A percentile compares a stretch with the other conserved stretches of the same genome.
phyloP scores from a whole-genome alignment of 2,888 invertebrate genomes.

The Masnerella sp. region DNA sequence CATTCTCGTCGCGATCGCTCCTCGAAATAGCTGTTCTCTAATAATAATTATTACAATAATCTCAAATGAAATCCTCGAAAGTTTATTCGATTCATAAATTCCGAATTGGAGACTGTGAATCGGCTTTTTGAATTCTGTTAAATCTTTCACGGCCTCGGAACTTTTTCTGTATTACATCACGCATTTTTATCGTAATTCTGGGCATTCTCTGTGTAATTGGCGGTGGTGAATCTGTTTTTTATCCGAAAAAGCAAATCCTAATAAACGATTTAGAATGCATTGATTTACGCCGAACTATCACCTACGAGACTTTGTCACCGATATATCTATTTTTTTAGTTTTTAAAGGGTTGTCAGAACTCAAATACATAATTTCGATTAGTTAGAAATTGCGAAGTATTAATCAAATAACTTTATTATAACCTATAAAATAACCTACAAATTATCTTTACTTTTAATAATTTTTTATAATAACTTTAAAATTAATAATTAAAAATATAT shows the following conservation, averaged over 20 bases:
- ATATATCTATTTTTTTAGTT: too few relatives aligned
- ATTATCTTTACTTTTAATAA: too few relatives aligned
- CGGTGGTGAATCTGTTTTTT: neutral
- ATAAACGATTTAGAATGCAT: too few relatives aligned
- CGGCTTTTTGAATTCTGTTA: slow-evolving; percentile 11
- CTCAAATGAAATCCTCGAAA: slow-evolving; percentile 9
- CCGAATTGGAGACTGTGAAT: slow-evolving; percentile 7
- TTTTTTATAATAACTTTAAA: too few relatives aligned
- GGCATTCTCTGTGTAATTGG: neutral
- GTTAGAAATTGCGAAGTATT: too few relatives aligned
- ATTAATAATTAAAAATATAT: too few relatives aligned
- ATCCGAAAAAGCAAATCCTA: neutral
- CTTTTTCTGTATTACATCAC: slow-evolving; percentile 5
- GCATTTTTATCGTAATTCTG: slow-evolving; percentile 7
- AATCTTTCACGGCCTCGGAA: neutral
- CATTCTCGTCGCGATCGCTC: slow-evolving; percentile 7
- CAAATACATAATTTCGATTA: too few relatives aligned
- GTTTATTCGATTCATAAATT: slow-evolving; percentile 31
- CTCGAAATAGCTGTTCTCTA: slow-evolving; percentile 25
- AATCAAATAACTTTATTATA: too few relatives aligned
- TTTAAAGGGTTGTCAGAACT: too few relatives aligned
- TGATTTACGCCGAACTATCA: too few relatives aligned
- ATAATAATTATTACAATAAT: slow-evolving; percentile 33
- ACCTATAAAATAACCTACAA: too few relatives aligned
- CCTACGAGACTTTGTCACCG: too few relatives aligned